These are phyloP conservation scores for Lasioglossum pauxillum DNA, from an alignment of 2,888 invertebrate genomes.

Conservation along the genomic window DNA sequence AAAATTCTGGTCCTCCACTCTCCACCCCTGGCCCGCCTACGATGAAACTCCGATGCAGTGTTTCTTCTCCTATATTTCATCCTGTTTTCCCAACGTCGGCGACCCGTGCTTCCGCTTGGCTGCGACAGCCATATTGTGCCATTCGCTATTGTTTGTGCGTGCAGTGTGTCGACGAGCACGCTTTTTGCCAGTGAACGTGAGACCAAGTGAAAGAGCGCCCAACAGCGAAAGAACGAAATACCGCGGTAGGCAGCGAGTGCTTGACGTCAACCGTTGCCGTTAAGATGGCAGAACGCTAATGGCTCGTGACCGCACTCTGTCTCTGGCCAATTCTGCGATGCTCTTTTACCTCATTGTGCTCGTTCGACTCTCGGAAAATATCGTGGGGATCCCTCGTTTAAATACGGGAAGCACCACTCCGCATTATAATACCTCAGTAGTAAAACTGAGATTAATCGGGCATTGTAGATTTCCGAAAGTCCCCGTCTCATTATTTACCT, in stretches of 20 bases:
- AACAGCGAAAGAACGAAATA: conserved; percentile 9
- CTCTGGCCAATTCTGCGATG: neutral
- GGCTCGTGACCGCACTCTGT: conserved; percentile 12
- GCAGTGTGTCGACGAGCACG: neutral
- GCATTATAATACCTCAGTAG: neutral
- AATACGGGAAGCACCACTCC: neutral
- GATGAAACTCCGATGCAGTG: neutral
- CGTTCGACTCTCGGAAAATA: neutral
- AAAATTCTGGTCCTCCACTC: conserved; percentile 24
- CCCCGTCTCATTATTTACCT: no score
- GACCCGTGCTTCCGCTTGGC: neutral
- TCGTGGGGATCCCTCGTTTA: neutral
- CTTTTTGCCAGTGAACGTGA: neutral
- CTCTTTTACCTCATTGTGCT: neutral
- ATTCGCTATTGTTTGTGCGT: neutral
- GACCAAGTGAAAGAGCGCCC: neutral
- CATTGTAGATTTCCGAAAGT: no score
- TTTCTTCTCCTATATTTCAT: neutral
- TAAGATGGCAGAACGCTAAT: conserved; percentile 26
- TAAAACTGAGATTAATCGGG: no score
- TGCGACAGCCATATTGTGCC: conserved; percentile 1
- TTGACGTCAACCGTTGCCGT: conserved; percentile 22
- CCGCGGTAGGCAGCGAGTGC: conserved; percentile 5
- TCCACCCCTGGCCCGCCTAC: neutral
- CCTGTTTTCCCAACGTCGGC: neutral